Conservation (phyloP, 1,140 invertebrate species). For the Philotrypesis tridentata region DNA sequence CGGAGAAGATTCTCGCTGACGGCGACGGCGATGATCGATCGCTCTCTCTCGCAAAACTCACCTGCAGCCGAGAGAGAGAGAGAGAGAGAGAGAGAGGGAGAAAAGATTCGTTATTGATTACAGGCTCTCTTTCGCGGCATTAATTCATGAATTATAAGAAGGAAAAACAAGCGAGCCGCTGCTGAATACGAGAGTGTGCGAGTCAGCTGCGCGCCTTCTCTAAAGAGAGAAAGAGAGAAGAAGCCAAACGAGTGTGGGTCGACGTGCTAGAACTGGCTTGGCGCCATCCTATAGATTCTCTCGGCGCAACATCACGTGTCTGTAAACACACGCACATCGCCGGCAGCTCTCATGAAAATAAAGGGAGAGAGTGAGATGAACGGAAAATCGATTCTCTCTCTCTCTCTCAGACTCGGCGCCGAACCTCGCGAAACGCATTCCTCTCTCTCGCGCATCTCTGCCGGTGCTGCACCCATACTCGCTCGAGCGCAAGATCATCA, state of each 20-base stretch:
- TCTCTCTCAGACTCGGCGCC: slow-evolving; percentile 21
- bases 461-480: not conserved
- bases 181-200: not conserved
- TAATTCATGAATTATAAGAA: not conserved
- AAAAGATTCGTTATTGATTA: not conserved
- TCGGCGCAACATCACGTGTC: not conserved
- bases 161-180: not conserved
- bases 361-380: not conserved
- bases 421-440: slow-evolving; percentile 30
- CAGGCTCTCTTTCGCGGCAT: too few relatives aligned
- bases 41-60: not conserved
- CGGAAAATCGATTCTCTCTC: slow-evolving; percentile 38
- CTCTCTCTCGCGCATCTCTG: not conserved
- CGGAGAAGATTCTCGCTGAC: not conserved
- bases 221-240: too few relatives aligned
- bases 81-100: too few relatives aligned
- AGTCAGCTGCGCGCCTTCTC: not conserved
- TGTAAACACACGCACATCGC: too few relatives aligned
- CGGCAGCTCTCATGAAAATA: too few relatives aligned
- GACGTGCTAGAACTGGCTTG: slow-evolving; percentile 20
- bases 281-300: slow-evolving; percentile 22
- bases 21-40: not conserved
- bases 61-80: too few relatives aligned
- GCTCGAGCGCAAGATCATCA: not conserved
- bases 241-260: not conserved